Evolutionary conservation across 2,797 vertebrate genomes (phyloP), one percentile per base, ranked within the genome.

Genomic region (Echeneis naucrates): DNA sequence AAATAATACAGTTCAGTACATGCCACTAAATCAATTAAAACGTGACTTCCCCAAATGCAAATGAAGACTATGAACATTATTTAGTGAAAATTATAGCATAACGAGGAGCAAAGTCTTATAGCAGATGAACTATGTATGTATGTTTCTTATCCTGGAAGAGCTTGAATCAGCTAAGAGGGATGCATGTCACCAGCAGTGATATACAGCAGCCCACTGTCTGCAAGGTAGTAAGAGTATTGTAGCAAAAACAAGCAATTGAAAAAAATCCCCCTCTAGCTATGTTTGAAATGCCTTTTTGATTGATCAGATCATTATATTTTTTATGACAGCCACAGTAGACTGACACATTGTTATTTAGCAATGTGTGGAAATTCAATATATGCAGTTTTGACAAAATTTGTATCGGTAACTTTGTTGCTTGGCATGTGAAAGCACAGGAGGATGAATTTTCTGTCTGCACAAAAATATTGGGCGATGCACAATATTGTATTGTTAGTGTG

Each of bases 391-490:
- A 71, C 67, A 38, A n/a, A 58, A 60, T 80, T 66, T 76, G 59
- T 57, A 37, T 54, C 64, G 58, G 57, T 69, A 66, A 74, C 54
- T 63, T 66, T 55, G 71, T 57, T 23, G 66, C 37, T 78, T 42
- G 67, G 63, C 26, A 50, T 60, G 70, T 78, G 72, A 75, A 78
- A 81, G 78, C 70, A 84, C 66, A 70, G 55, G 70, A 66, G 72
- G 57, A 75, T 56, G 57, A 72, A 83, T 82, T 50, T 63, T 78
- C 61, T 88, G 83, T 78, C 83, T 71, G 77, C 63, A 19, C 80
- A 87, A 90, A 84, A 82, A 88, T 86, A 23, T 87, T 86, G 83
- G 83, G 59, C 81, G 4, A 66, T 66, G 83, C 88, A 86, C 87
- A 81, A 79, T 81, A 84, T 82, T 59, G 81, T 74, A 86, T 87